Evolutionary conservation across 2,797 vertebrate genomes (phyloP).

Genomic region (Crax fasciolata): DNA sequence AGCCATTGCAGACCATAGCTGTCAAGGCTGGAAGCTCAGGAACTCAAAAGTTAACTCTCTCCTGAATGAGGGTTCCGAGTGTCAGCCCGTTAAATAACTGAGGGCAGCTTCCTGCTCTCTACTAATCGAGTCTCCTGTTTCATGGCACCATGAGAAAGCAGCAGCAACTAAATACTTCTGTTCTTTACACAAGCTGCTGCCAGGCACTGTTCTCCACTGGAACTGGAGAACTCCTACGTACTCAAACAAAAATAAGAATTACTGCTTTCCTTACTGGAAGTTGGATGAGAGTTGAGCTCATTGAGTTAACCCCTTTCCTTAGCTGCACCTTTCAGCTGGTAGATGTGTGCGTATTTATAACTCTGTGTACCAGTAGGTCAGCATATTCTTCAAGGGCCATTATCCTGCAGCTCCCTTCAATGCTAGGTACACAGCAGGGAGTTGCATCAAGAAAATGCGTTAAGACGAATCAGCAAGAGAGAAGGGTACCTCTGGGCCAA

Average conservation of each 20-base stretch:
- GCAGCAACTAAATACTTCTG: neutral
- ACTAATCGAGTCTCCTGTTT: neutral
- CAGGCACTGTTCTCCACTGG: fast-evolving
- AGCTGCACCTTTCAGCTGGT: neutral
- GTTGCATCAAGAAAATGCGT: constrained; percentile 83
- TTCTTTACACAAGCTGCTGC: neutral
- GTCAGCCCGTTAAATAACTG: neutral
- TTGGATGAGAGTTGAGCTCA: fast-evolving
- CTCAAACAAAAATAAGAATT: neutral
- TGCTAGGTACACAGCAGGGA: constrained; percentile 67
- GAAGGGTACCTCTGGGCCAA: constrained; percentile 74
- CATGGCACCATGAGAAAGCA: neutral
- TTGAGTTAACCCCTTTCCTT: neutral
- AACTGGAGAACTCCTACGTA: fast-evolving
- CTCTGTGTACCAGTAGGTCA: constrained; percentile 48
- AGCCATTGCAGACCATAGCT: neutral
- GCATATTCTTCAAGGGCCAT: constrained; percentile 68
- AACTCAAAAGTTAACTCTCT: neutral
- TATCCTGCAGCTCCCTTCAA: constrained; percentile 64
- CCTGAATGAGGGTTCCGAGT: neutral
- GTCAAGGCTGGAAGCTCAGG: neutral
- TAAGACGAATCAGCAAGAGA: constrained; percentile 83
- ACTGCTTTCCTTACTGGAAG: neutral
- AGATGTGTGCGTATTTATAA: constrained; percentile 30
- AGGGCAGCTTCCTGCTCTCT: neutral